A percentile compares a stretch with the other conserved stretches of the same genome.
phyloP scores from a whole-genome alignment of 1,140 invertebrate species.

The Trinorchestia longiramus region DNA sequence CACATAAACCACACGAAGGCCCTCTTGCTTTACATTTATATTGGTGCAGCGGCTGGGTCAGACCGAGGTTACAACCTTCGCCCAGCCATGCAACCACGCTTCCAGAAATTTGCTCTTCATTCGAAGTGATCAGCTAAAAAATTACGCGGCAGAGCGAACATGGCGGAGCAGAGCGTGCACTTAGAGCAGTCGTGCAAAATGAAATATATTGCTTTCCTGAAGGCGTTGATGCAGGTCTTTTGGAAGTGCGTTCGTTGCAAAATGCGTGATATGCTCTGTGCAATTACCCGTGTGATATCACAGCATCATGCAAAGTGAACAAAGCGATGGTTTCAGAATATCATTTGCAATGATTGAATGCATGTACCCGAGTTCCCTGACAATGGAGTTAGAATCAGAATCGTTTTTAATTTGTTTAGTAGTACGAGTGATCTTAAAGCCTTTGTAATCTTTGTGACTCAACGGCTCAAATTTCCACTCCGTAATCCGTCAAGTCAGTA shows the following conservation, averaged over 20 bases:
- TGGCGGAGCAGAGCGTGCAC: background rate
- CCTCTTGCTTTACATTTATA: constrained; percentile 55
- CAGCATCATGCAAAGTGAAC: background rate
- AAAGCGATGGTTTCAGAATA: too few species aligned
- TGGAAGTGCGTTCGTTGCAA: background rate
- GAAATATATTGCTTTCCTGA: background rate
- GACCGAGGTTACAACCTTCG: background rate
- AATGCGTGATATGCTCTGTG: background rate
- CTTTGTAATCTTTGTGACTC: too few species aligned
- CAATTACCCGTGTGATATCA: background rate
- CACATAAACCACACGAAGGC: constrained; percentile 38
- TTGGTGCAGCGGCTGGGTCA: background rate
- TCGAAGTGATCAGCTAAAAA: background rate
- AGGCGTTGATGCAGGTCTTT: background rate
- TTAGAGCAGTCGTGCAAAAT: background rate
- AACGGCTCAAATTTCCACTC: too few species aligned
- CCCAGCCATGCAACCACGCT: background rate
- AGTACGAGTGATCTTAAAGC: too few species aligned
- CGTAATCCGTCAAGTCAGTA: too few species aligned
- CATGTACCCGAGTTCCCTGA: too few species aligned
- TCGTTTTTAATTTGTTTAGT: too few species aligned
- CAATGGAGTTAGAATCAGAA: too few species aligned
- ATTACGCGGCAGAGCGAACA: background rate
- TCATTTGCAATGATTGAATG: too few species aligned
- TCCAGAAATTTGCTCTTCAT: background rate